Percentiles rank a stretch among this genome's conserved stretches.
These are phyloP conservation scores for Sebastes wilsoni DNA, from an alignment of 2,797 vertebrate species.

Conservation along the genomic window DNA sequence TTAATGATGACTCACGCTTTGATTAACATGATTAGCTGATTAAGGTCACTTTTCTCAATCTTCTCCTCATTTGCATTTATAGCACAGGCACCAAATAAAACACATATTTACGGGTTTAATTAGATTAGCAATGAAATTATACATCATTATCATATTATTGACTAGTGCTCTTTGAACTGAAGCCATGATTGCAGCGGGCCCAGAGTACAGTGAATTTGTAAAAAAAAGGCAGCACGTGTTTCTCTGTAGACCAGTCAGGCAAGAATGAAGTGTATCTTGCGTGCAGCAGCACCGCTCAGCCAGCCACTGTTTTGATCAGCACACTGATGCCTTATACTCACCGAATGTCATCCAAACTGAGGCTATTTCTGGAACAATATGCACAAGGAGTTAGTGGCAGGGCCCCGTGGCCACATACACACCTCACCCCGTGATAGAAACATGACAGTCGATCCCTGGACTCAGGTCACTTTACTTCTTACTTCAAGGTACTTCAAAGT, in stretches of 20 bases:
- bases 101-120: not conserved
- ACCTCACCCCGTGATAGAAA: constrained; percentile 56
- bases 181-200: constrained; percentile 24
- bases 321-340: constrained; percentile 88
- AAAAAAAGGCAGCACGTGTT: constrained; percentile 50
- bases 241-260: constrained; percentile 63
- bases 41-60: constrained; percentile 7
- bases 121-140: constrained; percentile 10
- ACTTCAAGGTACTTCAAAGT: not conserved
- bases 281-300: constrained; percentile 73
- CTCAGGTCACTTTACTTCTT: constrained; percentile 6
- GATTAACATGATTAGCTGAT: constrained; percentile 31
- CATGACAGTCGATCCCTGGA: constrained; percentile 22
- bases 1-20: constrained; percentile 25
- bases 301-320: constrained; percentile 74
- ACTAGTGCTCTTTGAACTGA: constrained; percentile 10
- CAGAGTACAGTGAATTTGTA: constrained; percentile 34
- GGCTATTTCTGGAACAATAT: constrained; percentile 98
- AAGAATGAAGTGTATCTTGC: constrained; percentile 60
- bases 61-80: constrained; percentile 31
- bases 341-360: constrained; percentile 98
- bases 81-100: constrained; percentile 30
- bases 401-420: constrained; percentile 59
- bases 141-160: constrained; percentile 4
- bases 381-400: constrained; percentile 87